phyloP scores from a whole-genome alignment of 2,113 vertebrate genomes.

The Cheirogaleus medius region DNA sequence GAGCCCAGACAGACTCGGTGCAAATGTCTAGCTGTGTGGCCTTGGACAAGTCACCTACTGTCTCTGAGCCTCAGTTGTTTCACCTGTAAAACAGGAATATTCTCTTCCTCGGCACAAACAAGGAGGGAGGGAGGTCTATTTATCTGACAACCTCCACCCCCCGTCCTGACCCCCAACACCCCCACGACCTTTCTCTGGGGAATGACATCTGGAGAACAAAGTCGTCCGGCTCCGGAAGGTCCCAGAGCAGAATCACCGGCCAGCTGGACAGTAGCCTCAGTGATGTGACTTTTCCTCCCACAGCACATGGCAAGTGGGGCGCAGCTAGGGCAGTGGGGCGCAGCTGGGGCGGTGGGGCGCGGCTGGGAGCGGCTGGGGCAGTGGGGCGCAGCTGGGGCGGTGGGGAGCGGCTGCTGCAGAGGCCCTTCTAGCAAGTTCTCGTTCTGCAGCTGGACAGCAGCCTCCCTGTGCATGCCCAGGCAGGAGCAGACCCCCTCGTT shows the following conservation, averaged over 20 bases:
- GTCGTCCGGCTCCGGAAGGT: background rate
- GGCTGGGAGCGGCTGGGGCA: background rate
- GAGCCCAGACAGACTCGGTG: background rate
- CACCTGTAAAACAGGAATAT: too few species aligned
- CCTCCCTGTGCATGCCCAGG: background rate
- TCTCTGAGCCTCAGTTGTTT: background rate
- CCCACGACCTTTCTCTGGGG: background rate
- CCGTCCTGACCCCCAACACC: background rate
- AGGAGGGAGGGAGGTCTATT: background rate
- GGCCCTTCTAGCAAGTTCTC: background rate
- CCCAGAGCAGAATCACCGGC: background rate
- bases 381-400: background rate
- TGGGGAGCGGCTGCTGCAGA: background rate
- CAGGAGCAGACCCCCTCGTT: background rate
- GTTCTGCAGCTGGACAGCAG: background rate
- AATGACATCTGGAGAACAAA: background rate
- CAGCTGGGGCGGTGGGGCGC: background rate
- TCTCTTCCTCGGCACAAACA: background rate
- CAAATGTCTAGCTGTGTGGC: background rate
- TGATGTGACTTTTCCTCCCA: background rate
- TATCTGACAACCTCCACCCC: background rate
- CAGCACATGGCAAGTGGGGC: background rate
- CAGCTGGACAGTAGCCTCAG: background rate
- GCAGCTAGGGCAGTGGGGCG: too few species aligned
- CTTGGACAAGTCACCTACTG: background rate